phyloP scores from a whole-genome alignment of 2,888 invertebrate species.

The Mongoloraphidia duomilia region DNA sequence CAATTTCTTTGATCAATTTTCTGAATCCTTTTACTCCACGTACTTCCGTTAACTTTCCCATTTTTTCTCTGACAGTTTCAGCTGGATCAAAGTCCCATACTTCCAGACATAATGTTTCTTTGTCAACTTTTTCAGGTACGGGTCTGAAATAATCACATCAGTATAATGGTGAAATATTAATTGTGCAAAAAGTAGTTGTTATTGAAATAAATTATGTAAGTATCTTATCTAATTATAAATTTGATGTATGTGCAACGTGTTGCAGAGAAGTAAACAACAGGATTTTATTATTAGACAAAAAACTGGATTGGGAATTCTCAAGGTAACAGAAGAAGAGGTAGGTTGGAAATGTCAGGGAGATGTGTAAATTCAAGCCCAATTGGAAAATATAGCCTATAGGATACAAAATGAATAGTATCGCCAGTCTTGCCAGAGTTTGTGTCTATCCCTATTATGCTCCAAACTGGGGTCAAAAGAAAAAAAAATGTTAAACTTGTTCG shows the following conservation, averaged over 20 bases:
- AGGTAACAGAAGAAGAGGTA: too few relatives aligned
- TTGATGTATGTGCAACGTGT: slow-evolving; percentile 2
- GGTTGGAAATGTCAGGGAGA: too few relatives aligned
- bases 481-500: too few relatives aligned
- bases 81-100: slow-evolving; percentile 89
- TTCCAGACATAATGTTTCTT: slow-evolving; percentile 65
- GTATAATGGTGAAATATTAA: slow-evolving; percentile 2
- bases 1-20: slow-evolving; percentile 78
- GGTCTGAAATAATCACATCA: slow-evolving; percentile 40
- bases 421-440: too few relatives aligned
- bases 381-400: too few relatives aligned
- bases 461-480: too few relatives aligned
- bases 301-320: too few relatives aligned
- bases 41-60: slow-evolving; percentile 71
- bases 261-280: too few relatives aligned
- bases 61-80: slow-evolving; percentile 75
- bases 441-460: too few relatives aligned
- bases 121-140: slow-evolving; percentile 50
- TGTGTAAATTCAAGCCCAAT: too few relatives aligned
- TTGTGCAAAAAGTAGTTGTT: slow-evolving; percentile 8
- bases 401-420: too few relatives aligned
- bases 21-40: slow-evolving; percentile 74
- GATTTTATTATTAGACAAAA: too few relatives aligned
- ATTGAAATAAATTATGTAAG: slow-evolving; percentile 5
- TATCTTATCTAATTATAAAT: slow-evolving; percentile 7